These are phyloP conservation scores for Verasper variegatus DNA, from an alignment of 2,113 vertebrate genomes.

Conservation along the genomic window DNA sequence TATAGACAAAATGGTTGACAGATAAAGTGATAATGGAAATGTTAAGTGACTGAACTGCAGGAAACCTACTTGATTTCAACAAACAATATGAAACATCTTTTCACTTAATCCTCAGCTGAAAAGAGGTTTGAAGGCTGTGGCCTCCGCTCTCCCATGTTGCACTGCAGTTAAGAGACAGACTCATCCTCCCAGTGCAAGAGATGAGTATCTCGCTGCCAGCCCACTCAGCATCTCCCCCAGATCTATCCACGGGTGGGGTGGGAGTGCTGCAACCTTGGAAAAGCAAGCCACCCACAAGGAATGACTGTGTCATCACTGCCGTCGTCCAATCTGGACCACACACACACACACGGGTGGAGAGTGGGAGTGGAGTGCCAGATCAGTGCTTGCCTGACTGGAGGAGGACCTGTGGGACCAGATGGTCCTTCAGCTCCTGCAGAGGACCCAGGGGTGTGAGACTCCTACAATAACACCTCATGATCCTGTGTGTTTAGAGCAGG, in stretches of 20 bases:
- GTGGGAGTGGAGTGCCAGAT: slow-evolving; percentile 67
- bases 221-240: slow-evolving; percentile 61
- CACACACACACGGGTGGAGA: slow-evolving; percentile 52
- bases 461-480: slow-evolving; percentile 20
- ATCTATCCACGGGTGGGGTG: slow-evolving; percentile 57
- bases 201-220: slow-evolving; percentile 49
- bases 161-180: slow-evolving; percentile 2
- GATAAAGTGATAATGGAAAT: too few relatives aligned
- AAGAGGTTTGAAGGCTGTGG: not conserved
- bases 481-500: not conserved
- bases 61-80: too few relatives aligned
- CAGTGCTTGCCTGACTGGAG: slow-evolving; percentile 62
- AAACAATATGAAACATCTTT: not conserved
- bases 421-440: slow-evolving; percentile 67
- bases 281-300: slow-evolving; percentile 75
- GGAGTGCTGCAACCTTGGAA: slow-evolving; percentile 75
- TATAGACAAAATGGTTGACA: too few relatives aligned
- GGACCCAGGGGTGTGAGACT: slow-evolving; percentile 50
- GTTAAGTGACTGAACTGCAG: not conserved
- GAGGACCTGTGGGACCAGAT: slow-evolving; percentile 74
- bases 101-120: not conserved
- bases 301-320: slow-evolving; percentile 66
- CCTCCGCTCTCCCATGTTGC: slow-evolving; percentile 13
- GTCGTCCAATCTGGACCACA: slow-evolving; percentile 76
- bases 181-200: slow-evolving; percentile 23